Evolutionary conservation across 2,113 vertebrate genomes (phyloP), one percentile per base, ranked within the genome.

Genomic region (Myxocyprinus asiaticus): DNA sequence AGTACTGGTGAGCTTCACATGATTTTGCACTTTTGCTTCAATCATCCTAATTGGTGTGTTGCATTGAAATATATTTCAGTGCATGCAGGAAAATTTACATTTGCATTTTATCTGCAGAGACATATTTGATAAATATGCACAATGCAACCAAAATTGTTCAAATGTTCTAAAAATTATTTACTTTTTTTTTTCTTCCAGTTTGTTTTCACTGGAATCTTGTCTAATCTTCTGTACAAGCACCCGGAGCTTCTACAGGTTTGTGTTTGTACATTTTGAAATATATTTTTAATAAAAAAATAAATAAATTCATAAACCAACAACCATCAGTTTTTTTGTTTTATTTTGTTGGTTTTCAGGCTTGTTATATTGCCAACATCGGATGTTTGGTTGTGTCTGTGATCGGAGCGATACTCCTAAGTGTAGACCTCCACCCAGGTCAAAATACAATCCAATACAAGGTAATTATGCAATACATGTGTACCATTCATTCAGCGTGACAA

Each of bases 161-260:
- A 33, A 33, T 33, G 22, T 33, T 3, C 22, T 33, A 33, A 33
- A 33, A 33, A 33, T 33, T 1, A 33, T 33, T 33, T 33, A 64
- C 33, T 43, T 9, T 59, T 15, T 65, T 14, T 42, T 12, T 3
- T 79, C 51, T 67, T 76, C 48, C 83, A 93, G 93, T 92, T 90
- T 82, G 58, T 91, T 45, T 3, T 87, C 4, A 86, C 91, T 45
- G 93, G 92, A 55, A 0, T 86, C 3, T 6, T 90, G 62, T 86
- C 90, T 58, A 87, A 80, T 76, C 51, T 92, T 77, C 64, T 92
- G 56, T 85, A 85, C 85, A 91, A 82, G 86, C 83, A 87, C 73
- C 88, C 90, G 2, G n/a, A 0, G 5, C 77, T 94, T 33, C n/a
- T 92, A 0, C 51, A 67, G 12, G 93, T 93, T 67, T 11, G 59